These are phyloP conservation scores for Endotricha flammealis DNA, from an alignment of 2,888 invertebrate species.

Conservation along the genomic window DNA sequence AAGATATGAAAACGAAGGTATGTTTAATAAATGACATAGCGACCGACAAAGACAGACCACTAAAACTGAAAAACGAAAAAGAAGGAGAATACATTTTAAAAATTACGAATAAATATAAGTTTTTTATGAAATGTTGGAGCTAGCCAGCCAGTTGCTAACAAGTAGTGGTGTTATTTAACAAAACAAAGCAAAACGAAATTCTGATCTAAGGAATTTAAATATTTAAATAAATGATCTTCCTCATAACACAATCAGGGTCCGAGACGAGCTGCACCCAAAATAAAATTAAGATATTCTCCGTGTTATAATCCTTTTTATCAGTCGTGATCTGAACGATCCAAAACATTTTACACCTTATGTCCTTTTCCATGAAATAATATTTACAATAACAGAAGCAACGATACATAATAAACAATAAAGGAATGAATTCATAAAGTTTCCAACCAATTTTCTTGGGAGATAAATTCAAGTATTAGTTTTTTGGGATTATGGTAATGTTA, in stretches of 20 bases:
- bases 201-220: too few species aligned
- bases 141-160: too few species aligned
- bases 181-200: too few species aligned
- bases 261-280: conserved; percentile 29
- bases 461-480: conserved; percentile 30
- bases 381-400: conserved; percentile 1
- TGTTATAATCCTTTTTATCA: conserved; percentile 45
- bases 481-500: conserved; percentile 12
- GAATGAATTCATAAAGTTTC: conserved; percentile 25
- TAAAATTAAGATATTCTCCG: conserved; percentile 41
- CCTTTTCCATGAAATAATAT: conserved; percentile 11
- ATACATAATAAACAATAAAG: conserved; percentile 28
- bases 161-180: too few species aligned
- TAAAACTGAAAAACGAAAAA: too few species aligned
- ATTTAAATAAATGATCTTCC: conserved; percentile 9
- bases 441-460: conserved; percentile 31
- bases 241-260: conserved; percentile 21
- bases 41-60: too few species aligned
- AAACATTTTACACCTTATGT: conserved; percentile 20
- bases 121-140: too few species aligned
- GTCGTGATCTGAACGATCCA: conserved; percentile 22
- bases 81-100: too few species aligned
- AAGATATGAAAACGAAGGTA: too few species aligned
- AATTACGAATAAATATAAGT: too few species aligned
- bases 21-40: too few species aligned